Conservation (phyloP, 2,113 vertebrate genomes). For the Parus major region DNA sequence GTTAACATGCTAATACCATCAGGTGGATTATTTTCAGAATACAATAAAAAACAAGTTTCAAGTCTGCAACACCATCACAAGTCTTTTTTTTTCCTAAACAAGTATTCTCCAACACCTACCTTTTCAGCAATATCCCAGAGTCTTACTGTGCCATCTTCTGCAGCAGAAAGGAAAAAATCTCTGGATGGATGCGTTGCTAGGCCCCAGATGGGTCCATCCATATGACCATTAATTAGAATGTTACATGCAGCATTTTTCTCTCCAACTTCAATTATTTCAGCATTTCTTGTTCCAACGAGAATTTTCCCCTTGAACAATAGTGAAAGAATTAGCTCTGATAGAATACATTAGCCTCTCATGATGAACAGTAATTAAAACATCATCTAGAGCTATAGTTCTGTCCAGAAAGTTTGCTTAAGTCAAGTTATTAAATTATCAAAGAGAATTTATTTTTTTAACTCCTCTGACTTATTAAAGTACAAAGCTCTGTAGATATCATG, state of each 20-base stretch:
- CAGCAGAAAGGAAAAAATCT: slow-evolving; percentile 93
- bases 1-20: not conserved
- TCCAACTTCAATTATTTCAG: slow-evolving; percentile 97
- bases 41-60: not conserved
- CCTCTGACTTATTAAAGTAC: not conserved
- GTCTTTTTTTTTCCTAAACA: not conserved
- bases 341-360: not conserved
- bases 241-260: slow-evolving; percentile 97
- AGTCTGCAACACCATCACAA: not conserved
- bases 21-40: not conserved
- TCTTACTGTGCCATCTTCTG: slow-evolving; percentile 94
- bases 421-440: not conserved
- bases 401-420: not conserved
- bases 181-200: slow-evolving; percentile 89
- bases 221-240: slow-evolving; percentile 92
- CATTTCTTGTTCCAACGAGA: slow-evolving; percentile 91
- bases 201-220: slow-evolving; percentile 95
- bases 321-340: not conserved
- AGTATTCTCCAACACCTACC: slow-evolving; percentile 71
- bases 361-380: not conserved
- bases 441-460: not conserved
- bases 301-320: slow-evolving; percentile 87
- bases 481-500: not conserved
- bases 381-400: not conserved
- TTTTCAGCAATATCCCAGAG: slow-evolving; percentile 96